Evolutionary conservation across 2,797 vertebrate genomes (phyloP).

Genomic region (Malurus leucopterus): DNA sequence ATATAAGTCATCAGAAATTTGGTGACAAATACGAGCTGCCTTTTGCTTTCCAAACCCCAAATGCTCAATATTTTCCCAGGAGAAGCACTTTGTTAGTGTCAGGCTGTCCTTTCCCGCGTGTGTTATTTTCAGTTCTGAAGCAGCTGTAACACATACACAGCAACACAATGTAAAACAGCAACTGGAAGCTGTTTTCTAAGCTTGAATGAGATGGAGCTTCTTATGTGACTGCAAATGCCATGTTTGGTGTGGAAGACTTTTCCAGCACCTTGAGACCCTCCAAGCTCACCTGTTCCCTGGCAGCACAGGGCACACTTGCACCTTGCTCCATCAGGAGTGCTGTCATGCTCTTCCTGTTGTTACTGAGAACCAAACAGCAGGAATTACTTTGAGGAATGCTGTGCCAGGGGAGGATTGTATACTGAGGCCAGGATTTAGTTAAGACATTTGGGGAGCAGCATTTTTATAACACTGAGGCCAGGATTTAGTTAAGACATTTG

Average conservation of each 20-base stretch:
- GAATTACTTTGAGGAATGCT: not conserved
- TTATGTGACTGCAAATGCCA: not conserved
- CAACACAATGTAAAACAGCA: not conserved
- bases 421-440: not conserved
- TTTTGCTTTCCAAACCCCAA: not conserved
- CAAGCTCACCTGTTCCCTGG: not conserved
- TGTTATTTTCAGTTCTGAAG: not conserved
- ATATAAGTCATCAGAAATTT: not conserved
- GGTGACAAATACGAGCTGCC: not conserved
- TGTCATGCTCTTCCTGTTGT: not conserved
- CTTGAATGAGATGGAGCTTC: not conserved
- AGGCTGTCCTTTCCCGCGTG: not conserved
- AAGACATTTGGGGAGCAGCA: not conserved
- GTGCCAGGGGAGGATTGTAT: not conserved
- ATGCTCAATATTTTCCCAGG: not conserved
- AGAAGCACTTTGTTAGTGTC: not conserved
- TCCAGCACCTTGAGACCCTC: not conserved
- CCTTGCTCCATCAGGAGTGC: not conserved
- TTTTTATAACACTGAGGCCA: not conserved
- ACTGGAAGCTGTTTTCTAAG: not conserved
- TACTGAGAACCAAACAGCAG: not conserved
- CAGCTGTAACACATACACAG: accelerated
- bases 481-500: not conserved
- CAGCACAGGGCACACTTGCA: not conserved
- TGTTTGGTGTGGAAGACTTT: accelerated